Evolutionary conservation across 2,888 invertebrate genomes (phyloP).

Genomic region (Carabus problematicus): DNA sequence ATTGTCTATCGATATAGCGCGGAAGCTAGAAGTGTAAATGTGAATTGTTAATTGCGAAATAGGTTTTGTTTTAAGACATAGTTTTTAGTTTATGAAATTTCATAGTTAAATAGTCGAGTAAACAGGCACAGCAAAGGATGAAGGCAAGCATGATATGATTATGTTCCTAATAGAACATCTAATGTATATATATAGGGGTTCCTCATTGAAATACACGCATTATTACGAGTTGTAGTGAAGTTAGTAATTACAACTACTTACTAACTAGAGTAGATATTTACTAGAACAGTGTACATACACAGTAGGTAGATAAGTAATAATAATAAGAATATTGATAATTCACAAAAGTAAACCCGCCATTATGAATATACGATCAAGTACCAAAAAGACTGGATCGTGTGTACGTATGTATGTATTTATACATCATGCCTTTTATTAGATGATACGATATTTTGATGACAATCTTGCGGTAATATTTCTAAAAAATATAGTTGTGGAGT

Average conservation of each 20-base stretch:
- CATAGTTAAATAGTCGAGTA: slow-evolving; percentile 17
- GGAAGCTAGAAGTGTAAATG: not conserved
- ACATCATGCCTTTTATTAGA: not conserved
- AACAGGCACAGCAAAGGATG: slow-evolving; percentile 48
- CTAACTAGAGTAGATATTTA: not conserved
- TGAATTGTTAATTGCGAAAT: slow-evolving; percentile 20
- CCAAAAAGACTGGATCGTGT: not conserved
- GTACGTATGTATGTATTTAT: no score
- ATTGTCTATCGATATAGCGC: no score
- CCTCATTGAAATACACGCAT: not conserved
- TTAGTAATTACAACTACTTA: not conserved
- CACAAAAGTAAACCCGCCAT: no score
- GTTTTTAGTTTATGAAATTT: slow-evolving; percentile 14
- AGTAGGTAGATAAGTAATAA: not conserved
- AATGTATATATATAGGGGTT: not conserved
- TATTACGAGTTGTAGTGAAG: not conserved
- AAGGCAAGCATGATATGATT: slow-evolving; percentile 50
- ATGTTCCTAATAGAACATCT: slow-evolving; percentile 25
- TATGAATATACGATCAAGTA: not conserved
- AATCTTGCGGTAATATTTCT: slow-evolving; percentile 32
- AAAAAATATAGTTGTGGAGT: slow-evolving; percentile 38
- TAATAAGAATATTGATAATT: not conserved
- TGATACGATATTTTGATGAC: slow-evolving; percentile 25
- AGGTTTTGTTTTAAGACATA: slow-evolving; percentile 25
- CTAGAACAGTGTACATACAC: not conserved